Conservation (phyloP, 2,888 invertebrate genomes). For the Salpingus planirostris region DNA sequence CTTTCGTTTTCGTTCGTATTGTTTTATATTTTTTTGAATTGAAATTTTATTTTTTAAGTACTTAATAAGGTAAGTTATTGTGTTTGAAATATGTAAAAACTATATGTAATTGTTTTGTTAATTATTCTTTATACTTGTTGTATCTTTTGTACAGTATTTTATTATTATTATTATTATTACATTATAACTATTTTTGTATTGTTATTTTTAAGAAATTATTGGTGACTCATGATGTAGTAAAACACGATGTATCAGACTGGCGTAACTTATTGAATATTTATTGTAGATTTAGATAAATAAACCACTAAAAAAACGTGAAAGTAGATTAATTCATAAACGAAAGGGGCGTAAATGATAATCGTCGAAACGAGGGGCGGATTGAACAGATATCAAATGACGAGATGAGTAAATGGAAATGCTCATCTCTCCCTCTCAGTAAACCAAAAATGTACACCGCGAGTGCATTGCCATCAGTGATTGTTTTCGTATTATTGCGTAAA, state of each 20-base stretch:
- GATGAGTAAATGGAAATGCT: no score
- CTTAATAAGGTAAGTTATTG: no score
- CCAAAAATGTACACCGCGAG: no score
- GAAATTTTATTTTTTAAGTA: not conserved
- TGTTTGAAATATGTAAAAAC: no score
- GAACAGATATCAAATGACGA: no score
- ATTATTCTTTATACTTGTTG: constrained; percentile 18
- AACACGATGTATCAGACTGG: constrained; percentile 22
- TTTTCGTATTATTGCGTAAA: no score
- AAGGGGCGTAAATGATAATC: no score
- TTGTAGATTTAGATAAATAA: constrained; percentile 23
- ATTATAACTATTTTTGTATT: constrained; percentile 21
- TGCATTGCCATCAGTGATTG: no score
- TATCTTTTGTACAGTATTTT: constrained; percentile 28
- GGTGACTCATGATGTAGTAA: constrained; percentile 10
- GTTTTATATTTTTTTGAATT: not conserved
- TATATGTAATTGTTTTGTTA: constrained; percentile 10
- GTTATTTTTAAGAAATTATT: constrained; percentile 15
- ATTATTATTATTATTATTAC: constrained; percentile 19
- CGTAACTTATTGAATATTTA: constrained; percentile 28
- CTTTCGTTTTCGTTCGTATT: not conserved
- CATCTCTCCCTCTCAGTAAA: no score
- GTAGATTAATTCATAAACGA: no score
- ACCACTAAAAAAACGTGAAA: constrained; percentile 13
- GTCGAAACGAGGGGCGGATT: no score